Base-by-base conservation (phyloP, 2,797 vertebrate genomes). In the Glyptemys insculpta region DNA sequence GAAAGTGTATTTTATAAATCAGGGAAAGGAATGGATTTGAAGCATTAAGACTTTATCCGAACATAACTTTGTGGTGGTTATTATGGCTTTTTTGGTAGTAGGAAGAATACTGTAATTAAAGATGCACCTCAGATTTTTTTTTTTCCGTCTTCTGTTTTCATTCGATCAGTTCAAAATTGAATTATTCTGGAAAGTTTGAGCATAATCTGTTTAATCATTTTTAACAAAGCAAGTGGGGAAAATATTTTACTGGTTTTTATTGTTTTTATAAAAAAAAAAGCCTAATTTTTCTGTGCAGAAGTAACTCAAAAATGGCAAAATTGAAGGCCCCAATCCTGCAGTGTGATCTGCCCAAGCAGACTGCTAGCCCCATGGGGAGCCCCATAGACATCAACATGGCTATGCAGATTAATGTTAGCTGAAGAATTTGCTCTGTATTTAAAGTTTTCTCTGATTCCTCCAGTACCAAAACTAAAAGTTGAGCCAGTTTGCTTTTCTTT, bases 301-400 rank as follows among this genome's bases (percentile, higher is more conserved):
- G 37, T 27, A 90, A n/a, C 49, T 95, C 29, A 95, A 88, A 59
- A 72, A 50, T 8, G 65, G 9, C 57, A 84, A 50, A 86, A 88
- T 86, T 93, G n/a, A 87, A 84, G 54, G 41, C 57, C 47, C 5
- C 16, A 1, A 62, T 95, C 76, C 12, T 91, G 3, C 8, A 19
- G 34, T 21, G 34, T 65, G 62, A 37, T 68, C 34, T n/a, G 31
- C 31, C 12, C 23, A 15, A 7, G 23, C 50, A 79, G 83, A 65
- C 31, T 79, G 2, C 18, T 83, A 2, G 52, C n/a, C 91, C 78
- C 19, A 23, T 52, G 83, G 0, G 0, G 65, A 8, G 16, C 19
- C 41, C 83, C 4, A 16, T 68, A 37, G n/a, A 68, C n/a, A 37
- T 95, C 57, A 78, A 0, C 41, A 41, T 47, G 81, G 53, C 12